Base-by-base conservation (phyloP, 2,888 invertebrate genomes). In the Leptinotarsa haldemani region DNA sequence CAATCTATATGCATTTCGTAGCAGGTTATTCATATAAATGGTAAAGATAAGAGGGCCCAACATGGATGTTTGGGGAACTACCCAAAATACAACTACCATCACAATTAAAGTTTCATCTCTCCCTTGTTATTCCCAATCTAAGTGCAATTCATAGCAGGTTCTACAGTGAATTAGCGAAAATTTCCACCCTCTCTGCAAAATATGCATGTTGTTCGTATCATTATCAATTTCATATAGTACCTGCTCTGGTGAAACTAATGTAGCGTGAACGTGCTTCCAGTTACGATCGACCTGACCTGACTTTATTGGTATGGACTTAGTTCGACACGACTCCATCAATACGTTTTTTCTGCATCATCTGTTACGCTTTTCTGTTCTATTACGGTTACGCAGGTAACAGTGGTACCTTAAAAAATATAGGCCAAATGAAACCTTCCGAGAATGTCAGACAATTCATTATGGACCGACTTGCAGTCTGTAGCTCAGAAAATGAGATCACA, bases 381-480 rank as follows among this genome's bases (percentile, higher is more conserved):
- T 74, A 76, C 76, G 70, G 77, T 74, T 52, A 61, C 52, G 73
- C 77, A 79, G 76, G 79, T 77, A 76, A 71, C 65, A 75, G 71
- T 66, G 52, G 76, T 65, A 70, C 56, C 65, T 72, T 74, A 77
- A 82, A 83, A 83, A 82, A 83, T 80, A 74, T 83, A 81, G 82
- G 80, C 77, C 82, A 82, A 65, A 74, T 70, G 61, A 56, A 70
- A 70, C 80, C 82, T 83, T 82, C 83, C 77, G 56, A 81, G 83
- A 83, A 83, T 65, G 70, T 70, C 76, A 72, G 78, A 80, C 77
- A 78, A 80, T 78, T 78, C 78, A 76, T 82, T 80, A 80, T 79
- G 65, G 47, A 77, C 72, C 72, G 77, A 78, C 81, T 80, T 77
- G 80, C 75, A 72, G 73, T 71, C 53, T 64, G 46, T 64, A 75